These are phyloP conservation scores for Ovis canadensis DNA, from an alignment of 2,113 vertebrate genomes.

Conservation along the genomic window DNA sequence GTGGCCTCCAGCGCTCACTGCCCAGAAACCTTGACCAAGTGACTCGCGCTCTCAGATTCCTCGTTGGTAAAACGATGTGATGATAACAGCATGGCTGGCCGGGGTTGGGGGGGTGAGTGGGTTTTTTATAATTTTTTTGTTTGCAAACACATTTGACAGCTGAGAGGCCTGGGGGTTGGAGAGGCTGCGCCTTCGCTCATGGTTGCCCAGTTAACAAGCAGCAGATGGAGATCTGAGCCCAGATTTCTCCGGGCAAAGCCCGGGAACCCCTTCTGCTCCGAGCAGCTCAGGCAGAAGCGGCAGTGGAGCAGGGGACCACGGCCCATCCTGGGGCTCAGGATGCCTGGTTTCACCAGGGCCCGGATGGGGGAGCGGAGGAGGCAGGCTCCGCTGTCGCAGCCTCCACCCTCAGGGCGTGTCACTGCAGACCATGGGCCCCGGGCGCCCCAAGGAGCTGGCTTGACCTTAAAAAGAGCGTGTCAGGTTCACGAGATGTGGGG, in stretches of 20 bases:
- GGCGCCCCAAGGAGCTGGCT: background rate
- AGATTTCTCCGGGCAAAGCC: background rate
- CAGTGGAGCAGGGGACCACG: background rate
- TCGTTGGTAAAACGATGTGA: background rate
- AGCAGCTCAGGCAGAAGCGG: background rate
- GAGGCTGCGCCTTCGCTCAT: background rate
- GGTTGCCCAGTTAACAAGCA: background rate
- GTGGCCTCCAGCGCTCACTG: background rate
- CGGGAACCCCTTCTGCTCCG: background rate
- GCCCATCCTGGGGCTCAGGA: background rate
- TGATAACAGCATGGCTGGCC: no score
- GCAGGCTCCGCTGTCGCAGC: no score
- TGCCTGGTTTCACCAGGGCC: no score
- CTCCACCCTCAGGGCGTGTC: no score
- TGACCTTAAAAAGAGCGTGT: background rate
- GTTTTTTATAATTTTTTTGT: background rate
- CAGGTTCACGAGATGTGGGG: background rate
- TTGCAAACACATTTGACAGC: background rate
- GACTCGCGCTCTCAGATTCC: background rate
- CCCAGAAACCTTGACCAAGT: background rate
- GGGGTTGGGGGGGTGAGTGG: background rate
- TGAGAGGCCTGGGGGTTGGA: background rate
- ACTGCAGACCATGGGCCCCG: rapidly evolving
- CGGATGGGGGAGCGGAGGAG: rapidly evolving
- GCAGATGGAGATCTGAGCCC: background rate